Conservation (phyloP, 2,888 invertebrate species). For the Abscondita cerata region DNA sequence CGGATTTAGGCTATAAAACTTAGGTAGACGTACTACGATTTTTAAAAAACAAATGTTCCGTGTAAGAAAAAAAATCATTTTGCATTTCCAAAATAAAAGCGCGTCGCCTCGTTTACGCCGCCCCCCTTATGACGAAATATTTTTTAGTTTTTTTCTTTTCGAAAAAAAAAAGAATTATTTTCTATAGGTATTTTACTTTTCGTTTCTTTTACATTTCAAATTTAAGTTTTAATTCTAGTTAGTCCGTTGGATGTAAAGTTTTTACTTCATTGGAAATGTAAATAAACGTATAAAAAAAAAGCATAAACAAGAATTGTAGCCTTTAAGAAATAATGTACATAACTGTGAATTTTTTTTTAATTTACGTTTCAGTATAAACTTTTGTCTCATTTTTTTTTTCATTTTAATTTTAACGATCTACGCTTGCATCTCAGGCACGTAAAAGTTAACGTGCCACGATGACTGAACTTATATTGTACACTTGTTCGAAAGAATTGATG, state of each 20-base stretch:
- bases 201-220: not conserved
- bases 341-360: conserved; percentile 56
- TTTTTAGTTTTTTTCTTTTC: too few relatives aligned
- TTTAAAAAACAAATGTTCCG: conserved; percentile 25
- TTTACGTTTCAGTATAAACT: conserved; percentile 52
- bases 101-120: too few relatives aligned
- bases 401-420: conserved; percentile 52
- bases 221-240: not conserved
- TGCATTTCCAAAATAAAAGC: conserved; percentile 39
- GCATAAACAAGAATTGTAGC: conserved; percentile 30
- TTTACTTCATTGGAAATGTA: conserved; percentile 38
- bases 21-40: conserved; percentile 29
- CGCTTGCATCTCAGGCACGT: conserved; percentile 46
- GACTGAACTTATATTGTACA: conserved; percentile 57
- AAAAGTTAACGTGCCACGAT: conserved; percentile 42
- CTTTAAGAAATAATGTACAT: conserved; percentile 50
- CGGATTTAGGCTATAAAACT: conserved; percentile 28
- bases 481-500: too few relatives aligned
- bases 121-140: too few relatives aligned
- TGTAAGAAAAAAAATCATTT: conserved; percentile 25
- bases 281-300: conserved; percentile 33
- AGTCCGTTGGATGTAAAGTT: conserved; percentile 3
- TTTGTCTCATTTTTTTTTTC: too few relatives aligned
- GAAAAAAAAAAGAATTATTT: not conserved
- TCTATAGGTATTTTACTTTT: not conserved